A percentile compares a stretch with the other conserved stretches of the same genome.
These are phyloP conservation scores for Pyrochroa serraticornis DNA, from an alignment of 2,888 invertebrate species.

Conservation along the genomic window DNA sequence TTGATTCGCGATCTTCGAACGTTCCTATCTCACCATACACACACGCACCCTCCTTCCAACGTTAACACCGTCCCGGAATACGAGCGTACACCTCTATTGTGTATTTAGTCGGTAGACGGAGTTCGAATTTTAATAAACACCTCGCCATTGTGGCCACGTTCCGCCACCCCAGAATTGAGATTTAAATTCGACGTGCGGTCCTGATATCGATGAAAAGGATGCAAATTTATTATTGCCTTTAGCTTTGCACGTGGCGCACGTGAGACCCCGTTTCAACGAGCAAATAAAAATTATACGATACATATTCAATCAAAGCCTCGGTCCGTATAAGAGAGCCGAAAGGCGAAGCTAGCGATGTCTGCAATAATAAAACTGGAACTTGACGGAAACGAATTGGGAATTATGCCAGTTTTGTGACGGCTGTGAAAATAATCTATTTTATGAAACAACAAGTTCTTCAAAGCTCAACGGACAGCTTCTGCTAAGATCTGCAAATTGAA, in stretches of 20 bases:
- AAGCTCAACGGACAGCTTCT: too few relatives aligned
- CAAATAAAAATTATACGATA: slow-evolving; percentile 6
- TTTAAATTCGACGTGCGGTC: slow-evolving; percentile 7
- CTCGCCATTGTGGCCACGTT: background rate
- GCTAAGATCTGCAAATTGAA: too few relatives aligned
- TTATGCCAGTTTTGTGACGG: too few relatives aligned
- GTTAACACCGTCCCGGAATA: background rate
- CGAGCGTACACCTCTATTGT: slow-evolving; percentile 5
- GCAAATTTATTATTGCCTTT: slow-evolving; percentile 5
- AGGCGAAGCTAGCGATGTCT: too few relatives aligned
- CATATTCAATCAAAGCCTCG: background rate
- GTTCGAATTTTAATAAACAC: slow-evolving; percentile 14
- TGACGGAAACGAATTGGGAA: too few relatives aligned
- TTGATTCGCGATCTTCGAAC: slow-evolving; percentile 2
- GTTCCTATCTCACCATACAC: slow-evolving; percentile 3
- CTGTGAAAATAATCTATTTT: too few relatives aligned
- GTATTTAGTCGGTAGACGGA: slow-evolving; percentile 6
- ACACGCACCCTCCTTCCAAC: background rate
- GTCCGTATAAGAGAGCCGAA: background rate
- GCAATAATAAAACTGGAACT: too few relatives aligned
- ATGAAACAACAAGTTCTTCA: too few relatives aligned
- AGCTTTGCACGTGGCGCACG: slow-evolving; percentile 4
- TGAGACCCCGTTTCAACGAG: background rate
- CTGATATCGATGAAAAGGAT: slow-evolving; percentile 6
- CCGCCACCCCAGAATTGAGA: background rate